Conservation (phyloP, 2,888 invertebrate genomes). For the Uloborus plumipes region DNA sequence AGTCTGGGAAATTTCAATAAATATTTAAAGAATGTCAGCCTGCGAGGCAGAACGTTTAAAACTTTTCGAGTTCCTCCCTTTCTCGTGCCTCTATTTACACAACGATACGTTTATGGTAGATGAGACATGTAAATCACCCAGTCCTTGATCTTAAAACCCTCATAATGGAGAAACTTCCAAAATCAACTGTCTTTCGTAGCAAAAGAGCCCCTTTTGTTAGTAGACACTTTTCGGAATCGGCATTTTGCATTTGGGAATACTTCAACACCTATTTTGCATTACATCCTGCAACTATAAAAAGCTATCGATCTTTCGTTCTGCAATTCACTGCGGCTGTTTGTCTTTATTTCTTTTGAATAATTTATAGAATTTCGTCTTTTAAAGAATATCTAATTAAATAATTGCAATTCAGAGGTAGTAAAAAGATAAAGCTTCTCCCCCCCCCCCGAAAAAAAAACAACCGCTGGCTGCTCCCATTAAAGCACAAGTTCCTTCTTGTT, state of each 20-base stretch:
- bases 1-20: slow-evolving; percentile 1
- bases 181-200: slow-evolving; percentile 19
- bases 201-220: background rate
- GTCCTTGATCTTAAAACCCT: slow-evolving; percentile 24
- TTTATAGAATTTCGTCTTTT: too few species aligned
- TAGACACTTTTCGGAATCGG: slow-evolving; percentile 5
- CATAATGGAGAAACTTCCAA: background rate
- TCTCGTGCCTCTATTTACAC: slow-evolving; percentile 6
- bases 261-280: too few species aligned
- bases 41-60: slow-evolving; percentile 1
- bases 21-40: slow-evolving; percentile 5
- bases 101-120: slow-evolving; percentile 6
- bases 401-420: too few species aligned
- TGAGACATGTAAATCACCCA: slow-evolving; percentile 25
- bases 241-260: background rate
- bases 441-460: too few species aligned
- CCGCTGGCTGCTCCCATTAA: too few species aligned
- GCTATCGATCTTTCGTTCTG: too few species aligned
- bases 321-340: too few species aligned
- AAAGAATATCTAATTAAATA: too few species aligned
- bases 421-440: too few species aligned
- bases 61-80: background rate
- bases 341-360: too few species aligned
- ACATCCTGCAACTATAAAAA: too few species aligned
- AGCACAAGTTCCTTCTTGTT: too few species aligned